phyloP scores from a whole-genome alignment of 2,113 vertebrate genomes.

The Ammospiza caudacuta region DNA sequence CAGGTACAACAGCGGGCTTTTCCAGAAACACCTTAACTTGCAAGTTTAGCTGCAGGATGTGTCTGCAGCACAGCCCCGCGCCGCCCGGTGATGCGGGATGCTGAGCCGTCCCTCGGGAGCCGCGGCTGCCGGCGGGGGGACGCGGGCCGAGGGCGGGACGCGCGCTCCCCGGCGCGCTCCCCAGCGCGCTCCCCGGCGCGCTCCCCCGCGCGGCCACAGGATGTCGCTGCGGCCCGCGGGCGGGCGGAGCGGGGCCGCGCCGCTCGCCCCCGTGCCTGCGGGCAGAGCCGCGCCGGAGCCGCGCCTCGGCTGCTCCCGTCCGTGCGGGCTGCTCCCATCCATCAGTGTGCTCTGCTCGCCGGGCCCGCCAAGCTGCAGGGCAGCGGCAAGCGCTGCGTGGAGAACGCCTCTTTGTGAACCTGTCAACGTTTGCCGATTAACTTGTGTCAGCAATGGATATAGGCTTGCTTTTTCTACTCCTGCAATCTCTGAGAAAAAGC shows the following conservation, averaged over 20 bases:
- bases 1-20: not conserved
- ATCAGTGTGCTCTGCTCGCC: rapidly evolving
- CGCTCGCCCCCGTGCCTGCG: too few species aligned
- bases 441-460: not conserved
- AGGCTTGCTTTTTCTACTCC: not conserved
- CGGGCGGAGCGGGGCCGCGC: too few species aligned
- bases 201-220: not conserved
- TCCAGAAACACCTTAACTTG: not conserved
- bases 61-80: rapidly evolving
- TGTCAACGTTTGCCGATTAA: rapidly evolving
- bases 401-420: rapidly evolving
- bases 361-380: not conserved
- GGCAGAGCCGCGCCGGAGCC: too few species aligned
- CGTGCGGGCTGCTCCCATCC: too few species aligned
- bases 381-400: rapidly evolving
- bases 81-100: rapidly evolving
- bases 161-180: not conserved
- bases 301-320: too few species aligned
- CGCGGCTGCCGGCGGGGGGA: rapidly evolving
- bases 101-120: rapidly evolving
- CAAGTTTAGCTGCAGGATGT: too few species aligned
- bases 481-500: not conserved
- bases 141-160: too few species aligned
- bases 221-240: not conserved
- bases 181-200: not conserved